These are phyloP conservation scores for Mythimna impura DNA, from an alignment of 2,888 invertebrate species.

Conservation along the genomic window DNA sequence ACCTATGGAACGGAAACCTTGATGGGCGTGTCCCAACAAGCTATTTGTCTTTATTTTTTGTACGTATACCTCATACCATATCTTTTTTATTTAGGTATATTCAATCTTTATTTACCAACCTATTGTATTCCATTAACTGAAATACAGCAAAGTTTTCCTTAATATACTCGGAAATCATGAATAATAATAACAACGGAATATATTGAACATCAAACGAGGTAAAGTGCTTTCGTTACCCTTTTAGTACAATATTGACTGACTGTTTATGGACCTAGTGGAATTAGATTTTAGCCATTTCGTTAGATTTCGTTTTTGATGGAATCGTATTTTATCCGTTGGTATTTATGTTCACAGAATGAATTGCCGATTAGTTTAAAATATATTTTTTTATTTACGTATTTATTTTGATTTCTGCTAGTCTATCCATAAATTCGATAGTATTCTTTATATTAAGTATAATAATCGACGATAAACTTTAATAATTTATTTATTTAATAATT, in stretches of 20 bases:
- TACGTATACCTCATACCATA: not conserved
- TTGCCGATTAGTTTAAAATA: not conserved
- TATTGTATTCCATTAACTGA: not conserved
- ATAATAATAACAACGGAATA: conserved; percentile 19
- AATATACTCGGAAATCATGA: conserved; percentile 11
- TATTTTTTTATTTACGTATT: too few relatives aligned
- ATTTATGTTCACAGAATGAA: not conserved
- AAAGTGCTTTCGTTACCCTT: conserved; percentile 5
- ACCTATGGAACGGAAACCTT: too few relatives aligned
- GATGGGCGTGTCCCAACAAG: too few relatives aligned
- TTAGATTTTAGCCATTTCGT: conserved; percentile 10
- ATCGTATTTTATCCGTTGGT: not conserved
- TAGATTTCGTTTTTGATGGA: not conserved
- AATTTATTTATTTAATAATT: too few relatives aligned
- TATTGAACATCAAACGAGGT: conserved; percentile 6
- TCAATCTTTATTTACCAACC: not conserved
- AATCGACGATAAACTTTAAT: too few relatives aligned
- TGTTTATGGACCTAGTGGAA: conserved; percentile 8
- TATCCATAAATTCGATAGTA: too few relatives aligned
- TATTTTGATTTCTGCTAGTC: too few relatives aligned
- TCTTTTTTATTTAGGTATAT: not conserved
- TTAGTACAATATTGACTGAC: conserved; percentile 5
- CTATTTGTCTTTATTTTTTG: not conserved
- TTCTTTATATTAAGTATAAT: too few relatives aligned
- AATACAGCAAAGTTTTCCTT: not conserved